Evolutionary conservation across 2,888 invertebrate species (phyloP), one percentile per base, ranked within the genome.

Genomic region (Agriopis aurantiaria): DNA sequence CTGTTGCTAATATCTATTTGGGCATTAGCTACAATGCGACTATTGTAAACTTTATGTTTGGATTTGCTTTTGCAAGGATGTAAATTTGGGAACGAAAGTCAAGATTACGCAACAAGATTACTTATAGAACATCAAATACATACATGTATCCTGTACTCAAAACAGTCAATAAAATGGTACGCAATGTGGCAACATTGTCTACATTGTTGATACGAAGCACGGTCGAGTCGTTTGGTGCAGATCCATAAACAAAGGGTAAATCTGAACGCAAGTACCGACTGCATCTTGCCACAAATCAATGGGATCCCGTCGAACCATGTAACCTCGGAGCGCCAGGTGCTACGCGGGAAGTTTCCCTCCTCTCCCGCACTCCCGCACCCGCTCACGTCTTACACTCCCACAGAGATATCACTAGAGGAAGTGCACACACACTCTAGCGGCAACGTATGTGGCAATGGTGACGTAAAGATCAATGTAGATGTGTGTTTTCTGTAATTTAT

Each of bases 311-410:
- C 87, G 89, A 87, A 82, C 80, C 83, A 86, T 85, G 90, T 89
- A 90, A 87, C 90, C 91, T 88, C 89, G 81, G 84, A 85, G 88
- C 91, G 92, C 93, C 93, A 93, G 93, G 93, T 93, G 93, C 92
- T 92, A 88, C 85, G 90, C 93, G 92, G 92, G 93, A 92, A 90
- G 92, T 91, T 79, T 81, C 84, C 82, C 75, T 33, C 77, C 79
- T 75, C 80, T 78, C 75, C 69, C 69, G 48, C 72, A 67, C 69
- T 72, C 62, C 75, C 45, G 66, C 60, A 72, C 74, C 75, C 81
- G 69, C 78, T 70, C 73, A 74, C 81, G 79, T 84, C 84, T 84
- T 78, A 76, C 86, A 83, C 84, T 78, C 82, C 77, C 83, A 82
- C 83, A 83, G 78, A 81, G 72, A 81, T 75, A 79, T 69, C 77